Evolutionary conservation across 2,888 invertebrate genomes (phyloP), one percentile per base, ranked within the genome.

Genomic region (Drosophila rellima): DNA sequence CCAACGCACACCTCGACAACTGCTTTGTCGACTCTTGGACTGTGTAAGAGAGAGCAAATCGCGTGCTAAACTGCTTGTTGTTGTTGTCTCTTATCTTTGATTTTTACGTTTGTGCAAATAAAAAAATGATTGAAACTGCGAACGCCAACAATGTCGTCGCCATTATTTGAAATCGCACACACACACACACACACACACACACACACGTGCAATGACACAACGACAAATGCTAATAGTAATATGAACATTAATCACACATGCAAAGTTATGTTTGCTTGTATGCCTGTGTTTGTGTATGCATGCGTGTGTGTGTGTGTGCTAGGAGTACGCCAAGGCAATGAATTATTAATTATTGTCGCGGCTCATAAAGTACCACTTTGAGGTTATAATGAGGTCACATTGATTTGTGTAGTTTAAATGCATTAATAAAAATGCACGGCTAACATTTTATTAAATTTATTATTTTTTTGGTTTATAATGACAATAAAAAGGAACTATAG

Each of bases 101-200:
- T 67, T 63, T 63, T 33, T 35, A 42, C 26, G 37, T 62, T 66
- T 73, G 39, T 44, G 52, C 70, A 44, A 65, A 65, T 59, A 44
- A 60, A 72, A 44, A 60, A 72, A 63, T 54, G 37, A 52, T 69
- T 63, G 64, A 69, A 62, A 62, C 45, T 57, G 61, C 60, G 13
- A 45, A 10, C 48, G 37, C 40, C 50, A 56, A 56, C 35, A 26
- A 35, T 45, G 20, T 29, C 33, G 47, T 52, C 62, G 52, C 62
- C 65, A 66, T 66, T 62, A 50, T 35, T 51, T 44, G 33, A 18
- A n/a, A 11, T 15, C 29, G 1, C 48, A 18, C 29, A 48, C 29
- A 57, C 29, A 57, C 29, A 47, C 37, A 47, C 10, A 11, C 18
- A 57, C 37, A 47, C 29, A 47, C 17, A 37, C 11, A 33, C 13